phyloP scores from a whole-genome alignment of 2,113 vertebrate genomes.

The Meriones unguiculatus region DNA sequence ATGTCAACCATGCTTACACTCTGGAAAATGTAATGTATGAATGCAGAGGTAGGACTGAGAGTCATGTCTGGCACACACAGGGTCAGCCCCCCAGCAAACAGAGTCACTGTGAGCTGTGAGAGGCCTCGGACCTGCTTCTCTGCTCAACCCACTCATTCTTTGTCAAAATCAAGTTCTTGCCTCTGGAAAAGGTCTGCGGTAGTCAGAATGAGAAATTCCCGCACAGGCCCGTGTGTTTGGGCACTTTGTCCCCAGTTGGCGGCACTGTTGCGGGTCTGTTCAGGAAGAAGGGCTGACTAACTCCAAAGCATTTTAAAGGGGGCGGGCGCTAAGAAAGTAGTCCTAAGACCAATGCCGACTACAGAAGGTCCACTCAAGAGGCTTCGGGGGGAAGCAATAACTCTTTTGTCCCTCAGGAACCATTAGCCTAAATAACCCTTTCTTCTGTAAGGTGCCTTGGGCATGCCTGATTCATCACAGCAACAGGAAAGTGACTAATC shows the following conservation, averaged over 20 bases:
- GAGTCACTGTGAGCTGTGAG: background rate
- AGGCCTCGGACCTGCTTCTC: background rate
- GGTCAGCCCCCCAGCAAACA: no score
- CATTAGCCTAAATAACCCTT: background rate
- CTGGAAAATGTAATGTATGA: background rate
- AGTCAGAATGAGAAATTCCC: background rate
- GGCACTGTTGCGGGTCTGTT: background rate
- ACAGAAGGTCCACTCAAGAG: background rate
- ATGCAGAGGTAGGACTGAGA: background rate
- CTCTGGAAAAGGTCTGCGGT: background rate
- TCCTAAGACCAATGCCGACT: no score
- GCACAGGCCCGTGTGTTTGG: background rate
- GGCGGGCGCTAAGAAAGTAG: background rate
- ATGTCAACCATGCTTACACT: no score
- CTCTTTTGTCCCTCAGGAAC: background rate
- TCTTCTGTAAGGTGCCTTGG: background rate
- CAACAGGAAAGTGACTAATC: background rate
- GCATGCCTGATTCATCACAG: background rate
- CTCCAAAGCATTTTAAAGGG: background rate
- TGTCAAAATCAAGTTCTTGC: background rate
- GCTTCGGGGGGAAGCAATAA: background rate
- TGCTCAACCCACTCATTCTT: background rate
- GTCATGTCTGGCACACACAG: background rate
- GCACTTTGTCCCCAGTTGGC: background rate
- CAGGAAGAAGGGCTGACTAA: background rate